Percentiles rank a stretch among this genome's conserved stretches.
Conservation (phyloP, 2,888 invertebrate genomes). For the Pachycephus smyrnensis region DNA sequence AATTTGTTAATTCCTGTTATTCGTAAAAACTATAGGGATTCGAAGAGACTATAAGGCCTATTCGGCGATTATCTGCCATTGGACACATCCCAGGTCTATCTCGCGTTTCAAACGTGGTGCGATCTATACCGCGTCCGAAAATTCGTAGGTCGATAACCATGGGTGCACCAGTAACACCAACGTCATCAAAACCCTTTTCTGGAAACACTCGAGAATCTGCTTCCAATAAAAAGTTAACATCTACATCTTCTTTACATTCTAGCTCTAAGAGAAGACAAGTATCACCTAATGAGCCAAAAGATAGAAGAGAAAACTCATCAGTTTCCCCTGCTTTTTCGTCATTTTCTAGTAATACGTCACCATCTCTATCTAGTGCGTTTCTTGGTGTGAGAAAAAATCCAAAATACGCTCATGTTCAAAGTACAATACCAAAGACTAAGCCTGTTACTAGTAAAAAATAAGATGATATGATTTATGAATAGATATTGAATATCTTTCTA, state of each 20-base stretch:
- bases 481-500: not conserved
- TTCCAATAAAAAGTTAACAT: not conserved
- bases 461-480: not conserved
- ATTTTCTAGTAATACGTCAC: not conserved
- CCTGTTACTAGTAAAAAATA: not conserved
- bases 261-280: not conserved
- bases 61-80: constrained; percentile 36
- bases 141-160: not conserved
- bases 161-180: not conserved
- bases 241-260: not conserved
- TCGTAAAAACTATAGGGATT: constrained; percentile 23
- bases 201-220: not conserved
- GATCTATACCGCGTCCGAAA: constrained; percentile 16
- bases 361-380: not conserved
- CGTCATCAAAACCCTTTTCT: not conserved
- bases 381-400: not conserved
- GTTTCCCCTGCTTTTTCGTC: not conserved
- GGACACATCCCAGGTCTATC: constrained; percentile 16
- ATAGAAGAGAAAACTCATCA: not conserved
- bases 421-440: not conserved
- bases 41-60: constrained; percentile 27
- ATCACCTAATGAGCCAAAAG: not conserved
- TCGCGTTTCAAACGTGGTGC: constrained; percentile 22
- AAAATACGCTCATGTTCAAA: not conserved
- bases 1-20: not conserved